Base-by-base conservation (phyloP, 2,113 vertebrate genomes). In the Collichthys lucidus region DNA sequence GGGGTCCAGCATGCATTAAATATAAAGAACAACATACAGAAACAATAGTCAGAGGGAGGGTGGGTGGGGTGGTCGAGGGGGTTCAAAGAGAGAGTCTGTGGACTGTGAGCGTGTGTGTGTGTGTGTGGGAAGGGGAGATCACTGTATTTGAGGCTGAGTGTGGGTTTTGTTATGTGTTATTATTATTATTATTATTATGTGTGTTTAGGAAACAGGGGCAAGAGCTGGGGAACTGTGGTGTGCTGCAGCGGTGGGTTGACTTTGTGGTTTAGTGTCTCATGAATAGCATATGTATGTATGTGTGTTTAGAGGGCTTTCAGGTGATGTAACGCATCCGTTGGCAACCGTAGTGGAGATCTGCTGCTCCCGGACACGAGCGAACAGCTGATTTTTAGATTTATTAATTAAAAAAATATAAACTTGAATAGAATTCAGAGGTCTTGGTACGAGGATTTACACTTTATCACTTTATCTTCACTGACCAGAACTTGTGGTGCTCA, bases 1-100 rank as follows among this genome's bases (percentile, higher is more conserved):
- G 88, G 92, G 90, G 94, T 94, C 96, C 96, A 95, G 91, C 94
- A 94, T 94, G 96, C 94, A 95, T 94, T 94, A 94, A 93, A 94
- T 94, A 91, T 92, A 93, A 81, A 94, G 90, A 93, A 94, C 92
- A 94, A 90, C 91, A 94, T 93, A 95, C 93, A 95, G 87, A 94
- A 93, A 95, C 86, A 94, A 91, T 92, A 90, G 92, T 94, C 93
- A 94, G 94, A 94, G 87, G 91, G 91, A 74, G 89, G 76, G 83
- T 75, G 88, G 83, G 88, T 78, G 91, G 35, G 8, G 1, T 8
- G 35, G 35, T 26, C 26, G 26, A 26, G 35, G 35, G 8, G 7
- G 93, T 92, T 91, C 81, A 82, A 42, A 79, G 71, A 75, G 85
- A 82, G 86, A 82, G 89, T 84, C 68, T 83, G 77, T 87, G 92